These are phyloP conservation scores for Muscina levida DNA, from an alignment of 2,888 invertebrate species.

Conservation along the genomic window DNA sequence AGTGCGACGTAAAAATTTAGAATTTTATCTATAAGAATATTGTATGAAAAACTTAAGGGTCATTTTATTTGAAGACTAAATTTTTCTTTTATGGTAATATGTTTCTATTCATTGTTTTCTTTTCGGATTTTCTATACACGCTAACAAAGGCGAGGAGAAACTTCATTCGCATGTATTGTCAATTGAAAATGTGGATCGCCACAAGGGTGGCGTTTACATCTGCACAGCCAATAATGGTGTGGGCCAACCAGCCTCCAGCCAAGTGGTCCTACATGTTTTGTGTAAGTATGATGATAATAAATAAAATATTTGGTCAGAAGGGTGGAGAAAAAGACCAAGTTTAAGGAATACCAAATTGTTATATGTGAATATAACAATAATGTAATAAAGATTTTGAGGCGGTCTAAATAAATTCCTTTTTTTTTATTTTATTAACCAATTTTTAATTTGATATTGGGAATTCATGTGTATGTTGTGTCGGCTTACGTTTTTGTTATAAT, in stretches of 20 bases:
- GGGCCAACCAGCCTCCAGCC: conserved; percentile 83
- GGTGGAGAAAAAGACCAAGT: background rate
- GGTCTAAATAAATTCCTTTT: conserved; percentile 33
- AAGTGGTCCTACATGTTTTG: conserved; percentile 83
- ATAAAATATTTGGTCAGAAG: too few species aligned
- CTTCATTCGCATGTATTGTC: conserved; percentile 82
- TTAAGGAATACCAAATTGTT: too few species aligned
- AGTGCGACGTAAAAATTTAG: conserved; percentile 14
- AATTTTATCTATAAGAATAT: conserved; percentile 17
- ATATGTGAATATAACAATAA: conserved; percentile 33
- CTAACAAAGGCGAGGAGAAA: conserved; percentile 82
- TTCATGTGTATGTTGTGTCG: conserved; percentile 45
- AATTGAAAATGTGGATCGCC: conserved; percentile 83
- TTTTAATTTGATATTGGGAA: conserved; percentile 20
- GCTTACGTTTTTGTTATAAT: background rate
- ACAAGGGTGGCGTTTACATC: conserved; percentile 84
- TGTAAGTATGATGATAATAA: conserved; percentile 81
- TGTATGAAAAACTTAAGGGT: conserved; percentile 53
- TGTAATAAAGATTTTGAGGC: conserved; percentile 14
- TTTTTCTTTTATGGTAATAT: conserved; percentile 65
- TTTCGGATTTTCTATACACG: conserved; percentile 5
- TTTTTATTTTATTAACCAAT: conserved; percentile 40
- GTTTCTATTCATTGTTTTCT: conserved; percentile 26
- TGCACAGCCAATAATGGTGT: conserved; percentile 84
- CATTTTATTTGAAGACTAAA: conserved; percentile 60